These are phyloP conservation scores for Crioceris asparagi DNA, from an alignment of 2,888 invertebrate genomes.

Conservation along the genomic window DNA sequence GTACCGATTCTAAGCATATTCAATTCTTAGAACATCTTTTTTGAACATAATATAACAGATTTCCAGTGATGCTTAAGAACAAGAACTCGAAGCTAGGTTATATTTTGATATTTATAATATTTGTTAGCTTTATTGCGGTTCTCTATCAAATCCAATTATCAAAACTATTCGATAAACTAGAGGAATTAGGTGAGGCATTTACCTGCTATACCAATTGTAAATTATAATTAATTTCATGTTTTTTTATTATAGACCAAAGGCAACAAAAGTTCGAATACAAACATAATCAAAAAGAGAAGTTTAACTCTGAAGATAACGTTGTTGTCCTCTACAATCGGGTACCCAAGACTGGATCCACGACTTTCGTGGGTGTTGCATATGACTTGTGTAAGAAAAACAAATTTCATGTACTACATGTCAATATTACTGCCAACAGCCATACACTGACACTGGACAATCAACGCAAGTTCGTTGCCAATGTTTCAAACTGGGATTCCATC, in stretches of 20 bases:
- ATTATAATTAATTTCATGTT: slow-evolving; percentile 4
- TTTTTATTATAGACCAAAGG: slow-evolving; percentile 16
- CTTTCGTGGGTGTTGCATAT: slow-evolving; percentile 86
- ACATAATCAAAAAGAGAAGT: slow-evolving; percentile 6
- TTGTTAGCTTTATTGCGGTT: slow-evolving; percentile 21
- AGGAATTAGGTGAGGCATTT: slow-evolving; percentile 20
- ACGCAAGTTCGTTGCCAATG: slow-evolving; percentile 76
- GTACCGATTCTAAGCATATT: no score
- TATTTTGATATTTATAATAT: slow-evolving; percentile 19
- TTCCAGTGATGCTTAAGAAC: slow-evolving; percentile 11
- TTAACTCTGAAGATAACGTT: slow-evolving; percentile 59
- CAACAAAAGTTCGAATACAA: slow-evolving; percentile 11
- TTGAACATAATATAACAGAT: no score
- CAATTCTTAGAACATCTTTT: no score
- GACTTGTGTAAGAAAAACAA: slow-evolving; percentile 72
- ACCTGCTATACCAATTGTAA: neutral
- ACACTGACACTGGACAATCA: slow-evolving; percentile 91
- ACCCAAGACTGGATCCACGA: slow-evolving; percentile 95
- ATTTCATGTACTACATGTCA: slow-evolving; percentile 85
- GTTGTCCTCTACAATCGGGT: slow-evolving; percentile 92
- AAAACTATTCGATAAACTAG: slow-evolving; percentile 24
- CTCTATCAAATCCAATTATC: slow-evolving; percentile 27
- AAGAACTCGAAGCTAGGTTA: slow-evolving; percentile 13
- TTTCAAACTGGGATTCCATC: slow-evolving; percentile 78
- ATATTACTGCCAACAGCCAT: slow-evolving; percentile 92